phyloP scores from a whole-genome alignment of 2,113 vertebrate species.

The Ailurus styani region DNA sequence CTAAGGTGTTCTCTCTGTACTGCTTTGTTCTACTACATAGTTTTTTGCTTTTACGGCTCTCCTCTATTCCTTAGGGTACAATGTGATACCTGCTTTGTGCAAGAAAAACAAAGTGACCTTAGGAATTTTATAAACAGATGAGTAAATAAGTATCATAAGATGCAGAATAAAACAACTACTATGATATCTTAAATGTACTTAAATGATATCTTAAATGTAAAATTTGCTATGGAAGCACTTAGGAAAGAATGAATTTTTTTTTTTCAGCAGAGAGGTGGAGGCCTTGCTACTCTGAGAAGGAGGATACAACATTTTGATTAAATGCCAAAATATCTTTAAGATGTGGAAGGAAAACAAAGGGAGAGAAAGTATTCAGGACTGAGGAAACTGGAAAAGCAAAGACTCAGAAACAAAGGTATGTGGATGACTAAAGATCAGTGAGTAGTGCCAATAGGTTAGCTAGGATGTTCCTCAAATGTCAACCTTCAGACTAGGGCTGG shows the following conservation, averaged over 20 bases:
- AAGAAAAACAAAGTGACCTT: not conserved
- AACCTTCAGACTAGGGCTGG: not conserved
- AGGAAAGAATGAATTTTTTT: not conserved
- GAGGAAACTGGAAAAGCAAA: not conserved
- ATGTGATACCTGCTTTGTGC: not conserved
- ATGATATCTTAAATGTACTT: not conserved
- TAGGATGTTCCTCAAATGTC: not conserved
- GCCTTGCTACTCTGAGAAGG: not conserved
- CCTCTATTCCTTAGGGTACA: not conserved
- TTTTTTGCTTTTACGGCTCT: not conserved
- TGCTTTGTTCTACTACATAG: not conserved
- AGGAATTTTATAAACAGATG: not conserved
- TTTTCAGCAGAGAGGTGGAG: not conserved
- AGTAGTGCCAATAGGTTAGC: not conserved
- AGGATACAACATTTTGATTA: not conserved
- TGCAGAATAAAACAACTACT: not conserved
- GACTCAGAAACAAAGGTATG: not conserved
- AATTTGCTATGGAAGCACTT: not conserved
- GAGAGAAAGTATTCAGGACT: not conserved
- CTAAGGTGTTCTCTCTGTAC: not conserved
- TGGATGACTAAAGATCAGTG: not conserved
- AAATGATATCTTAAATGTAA: not conserved
- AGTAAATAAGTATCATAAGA: not conserved
- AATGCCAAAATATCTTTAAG: not conserved
- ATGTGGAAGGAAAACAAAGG: not conserved